These are phyloP conservation scores for Panthera uncia DNA, from an alignment of 2,113 vertebrate genomes.

Conservation along the genomic window DNA sequence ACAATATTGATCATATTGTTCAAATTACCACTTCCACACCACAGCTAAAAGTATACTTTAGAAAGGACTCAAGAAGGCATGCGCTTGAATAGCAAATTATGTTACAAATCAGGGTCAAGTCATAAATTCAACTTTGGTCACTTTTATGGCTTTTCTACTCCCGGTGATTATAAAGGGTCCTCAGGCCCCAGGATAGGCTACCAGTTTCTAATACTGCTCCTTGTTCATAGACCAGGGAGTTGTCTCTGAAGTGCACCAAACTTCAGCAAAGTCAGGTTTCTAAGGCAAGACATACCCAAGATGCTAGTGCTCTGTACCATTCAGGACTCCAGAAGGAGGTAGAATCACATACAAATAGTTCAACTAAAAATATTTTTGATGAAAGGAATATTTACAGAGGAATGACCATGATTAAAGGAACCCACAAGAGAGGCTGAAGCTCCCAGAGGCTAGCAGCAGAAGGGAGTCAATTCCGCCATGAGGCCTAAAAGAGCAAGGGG, in stretches of 20 bases:
- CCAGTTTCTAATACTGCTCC: neutral
- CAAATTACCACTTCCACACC: neutral
- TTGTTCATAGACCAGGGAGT: neutral
- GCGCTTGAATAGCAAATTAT: neutral
- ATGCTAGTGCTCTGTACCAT: neutral
- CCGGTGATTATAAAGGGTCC: neutral
- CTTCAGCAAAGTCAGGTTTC: neutral
- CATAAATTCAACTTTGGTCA: neutral
- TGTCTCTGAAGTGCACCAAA: neutral
- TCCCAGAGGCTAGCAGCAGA: neutral
- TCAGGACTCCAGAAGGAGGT: neutral
- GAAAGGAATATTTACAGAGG: neutral
- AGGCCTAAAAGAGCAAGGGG: neutral
- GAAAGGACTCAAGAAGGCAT: neutral
- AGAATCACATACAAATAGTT: neutral
- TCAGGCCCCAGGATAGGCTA: neutral
- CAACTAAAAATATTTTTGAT: neutral
- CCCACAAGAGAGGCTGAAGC: neutral
- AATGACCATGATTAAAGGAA: neutral
- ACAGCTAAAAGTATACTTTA: neutral
- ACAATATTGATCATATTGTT: neutral
- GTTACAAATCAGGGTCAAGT: neutral
- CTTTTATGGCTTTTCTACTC: slow-evolving; percentile 5
- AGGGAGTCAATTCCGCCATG: neutral
- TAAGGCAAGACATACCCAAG: neutral